phyloP scores from a whole-genome alignment of 2,888 invertebrate genomes.

The Phyto melanocephala region DNA sequence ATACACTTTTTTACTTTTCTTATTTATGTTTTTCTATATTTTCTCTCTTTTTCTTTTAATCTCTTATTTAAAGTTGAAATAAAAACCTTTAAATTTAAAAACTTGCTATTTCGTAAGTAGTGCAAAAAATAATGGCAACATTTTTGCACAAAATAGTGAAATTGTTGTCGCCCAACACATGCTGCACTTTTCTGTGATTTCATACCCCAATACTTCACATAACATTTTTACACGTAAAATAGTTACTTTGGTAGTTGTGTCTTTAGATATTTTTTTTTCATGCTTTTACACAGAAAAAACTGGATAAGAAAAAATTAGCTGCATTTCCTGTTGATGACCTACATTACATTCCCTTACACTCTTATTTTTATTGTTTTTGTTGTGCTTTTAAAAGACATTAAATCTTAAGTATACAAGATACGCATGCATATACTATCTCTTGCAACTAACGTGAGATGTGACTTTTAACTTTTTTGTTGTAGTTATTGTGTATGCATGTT shows the following conservation, averaged over 20 bases:
- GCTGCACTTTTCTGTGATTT: constrained; percentile 5
- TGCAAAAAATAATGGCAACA: too few species aligned
- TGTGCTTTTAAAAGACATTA: constrained; percentile 30
- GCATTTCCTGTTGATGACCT: constrained; percentile 64
- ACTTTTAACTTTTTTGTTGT: constrained; percentile 21
- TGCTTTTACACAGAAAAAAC: neutral
- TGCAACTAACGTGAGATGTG: constrained; percentile 34
- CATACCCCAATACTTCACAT: neutral
- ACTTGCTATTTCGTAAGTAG: too few species aligned
- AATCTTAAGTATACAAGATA: constrained; percentile 34
- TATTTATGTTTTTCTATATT: too few species aligned
- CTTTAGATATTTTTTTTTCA: neutral
- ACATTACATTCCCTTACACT: constrained; percentile 7
- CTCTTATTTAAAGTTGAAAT: too few species aligned
- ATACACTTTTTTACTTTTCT: too few species aligned
- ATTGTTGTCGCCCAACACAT: constrained; percentile 32
- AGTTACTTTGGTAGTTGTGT: constrained; percentile 15
- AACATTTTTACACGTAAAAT: constrained; percentile 29
- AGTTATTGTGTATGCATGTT: neutral
- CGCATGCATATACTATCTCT: neutral
- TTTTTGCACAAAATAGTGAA: neutral
- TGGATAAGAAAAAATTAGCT: constrained; percentile 39
- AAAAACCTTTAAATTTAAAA: too few species aligned
- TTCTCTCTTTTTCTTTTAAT: too few species aligned
- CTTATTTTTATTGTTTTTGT: neutral